These are phyloP conservation scores for Eumerus sabulonum DNA, from an alignment of 2,888 invertebrate species.

Conservation along the genomic window DNA sequence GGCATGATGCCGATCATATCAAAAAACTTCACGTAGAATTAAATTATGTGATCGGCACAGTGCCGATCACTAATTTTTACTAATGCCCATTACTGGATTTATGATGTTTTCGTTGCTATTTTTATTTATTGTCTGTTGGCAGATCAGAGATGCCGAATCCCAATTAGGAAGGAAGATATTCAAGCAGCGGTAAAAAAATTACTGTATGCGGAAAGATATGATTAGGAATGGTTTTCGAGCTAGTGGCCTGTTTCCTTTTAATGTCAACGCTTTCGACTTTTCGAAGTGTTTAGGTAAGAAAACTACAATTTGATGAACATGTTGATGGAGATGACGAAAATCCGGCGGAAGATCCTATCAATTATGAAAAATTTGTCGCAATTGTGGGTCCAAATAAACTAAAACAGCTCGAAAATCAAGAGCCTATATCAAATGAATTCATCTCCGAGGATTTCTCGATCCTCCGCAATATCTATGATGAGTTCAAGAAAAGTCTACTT, in stretches of 20 bases:
- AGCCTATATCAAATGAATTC: not conserved
- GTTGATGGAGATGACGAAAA: not conserved
- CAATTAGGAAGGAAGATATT: slow-evolving; percentile 5
- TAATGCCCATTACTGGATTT: slow-evolving; percentile 10
- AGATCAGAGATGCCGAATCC: too few relatives aligned
- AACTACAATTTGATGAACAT: too few relatives aligned
- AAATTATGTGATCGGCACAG: too few relatives aligned
- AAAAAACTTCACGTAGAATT: too few relatives aligned
- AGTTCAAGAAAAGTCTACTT: not conserved
- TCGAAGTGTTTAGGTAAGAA: too few relatives aligned
- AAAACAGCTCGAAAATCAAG: not conserved
- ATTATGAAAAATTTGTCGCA: slow-evolving; percentile 1
- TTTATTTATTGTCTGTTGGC: too few relatives aligned
- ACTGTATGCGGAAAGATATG: slow-evolving; percentile 1
- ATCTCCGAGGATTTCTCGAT: not conserved
- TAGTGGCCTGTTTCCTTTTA: too few relatives aligned
- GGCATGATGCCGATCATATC: too few relatives aligned
- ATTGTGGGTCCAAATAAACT: not conserved
- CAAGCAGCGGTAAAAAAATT: not conserved
- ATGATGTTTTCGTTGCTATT: slow-evolving; percentile 1
- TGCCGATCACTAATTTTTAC: slow-evolving; percentile 3
- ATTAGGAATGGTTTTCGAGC: too few relatives aligned
- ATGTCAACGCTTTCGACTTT: too few relatives aligned
- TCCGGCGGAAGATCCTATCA: not conserved
- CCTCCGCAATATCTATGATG: slow-evolving; percentile 1